A percentile compares a stretch with the other conserved stretches of the same genome.
These are phyloP conservation scores for Enteromius radiatus DNA, from an alignment of 2,797 vertebrate species.

Conservation along the genomic window DNA sequence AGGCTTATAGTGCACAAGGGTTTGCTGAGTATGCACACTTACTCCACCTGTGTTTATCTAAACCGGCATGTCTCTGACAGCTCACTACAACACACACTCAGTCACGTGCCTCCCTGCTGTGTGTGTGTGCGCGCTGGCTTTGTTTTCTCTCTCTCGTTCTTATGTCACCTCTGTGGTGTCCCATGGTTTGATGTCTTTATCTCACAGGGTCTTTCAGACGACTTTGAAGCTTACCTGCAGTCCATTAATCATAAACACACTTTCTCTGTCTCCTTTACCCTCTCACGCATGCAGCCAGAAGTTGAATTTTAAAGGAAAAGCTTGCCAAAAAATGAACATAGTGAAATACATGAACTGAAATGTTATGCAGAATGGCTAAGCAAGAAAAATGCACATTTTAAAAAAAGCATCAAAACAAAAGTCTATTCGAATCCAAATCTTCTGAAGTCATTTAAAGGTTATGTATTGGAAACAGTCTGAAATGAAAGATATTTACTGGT, in stretches of 20 bases:
- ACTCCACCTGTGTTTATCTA: conserved; percentile 51
- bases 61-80: conserved; percentile 43
- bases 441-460: neutral
- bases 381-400: neutral
- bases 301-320: neutral
- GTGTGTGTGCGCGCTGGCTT: conserved; percentile 25
- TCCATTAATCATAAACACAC: conserved; percentile 42
- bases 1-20: conserved; percentile 23
- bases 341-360: neutral
- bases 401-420: neutral
- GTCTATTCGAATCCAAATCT: neutral
- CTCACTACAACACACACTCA: conserved; percentile 44
- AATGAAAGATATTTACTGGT: neutral
- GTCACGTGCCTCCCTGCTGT: conserved; percentile 38
- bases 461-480: neutral
- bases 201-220: conserved; percentile 26
- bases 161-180: conserved; percentile 20
- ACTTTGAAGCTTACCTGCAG: conserved; percentile 39
- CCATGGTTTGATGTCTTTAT: conserved; percentile 37
- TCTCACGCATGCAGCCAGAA: neutral
- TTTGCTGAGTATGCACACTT: conserved; percentile 43
- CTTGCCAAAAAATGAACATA: neutral
- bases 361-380: neutral
- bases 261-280: conserved; percentile 1
- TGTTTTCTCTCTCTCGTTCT: conserved; percentile 12